phyloP scores from a whole-genome alignment of 35 echinoderm and acorn worm species.

The Heliocidaris erythrogramma region DNA sequence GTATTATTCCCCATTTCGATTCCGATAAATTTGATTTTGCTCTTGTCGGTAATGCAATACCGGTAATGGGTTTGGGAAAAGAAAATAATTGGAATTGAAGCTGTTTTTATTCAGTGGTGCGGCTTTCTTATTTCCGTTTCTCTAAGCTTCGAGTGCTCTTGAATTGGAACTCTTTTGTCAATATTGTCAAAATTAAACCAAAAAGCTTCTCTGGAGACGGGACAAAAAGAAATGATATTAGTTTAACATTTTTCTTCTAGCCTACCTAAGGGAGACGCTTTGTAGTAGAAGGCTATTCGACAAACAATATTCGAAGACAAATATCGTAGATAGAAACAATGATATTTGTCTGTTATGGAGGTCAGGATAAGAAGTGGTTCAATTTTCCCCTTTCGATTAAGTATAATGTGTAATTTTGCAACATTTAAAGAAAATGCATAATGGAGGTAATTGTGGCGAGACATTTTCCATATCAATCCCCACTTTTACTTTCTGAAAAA shows the following conservation, averaged over 20 bases:
- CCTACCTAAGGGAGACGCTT: background rate
- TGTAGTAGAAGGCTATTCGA: background rate
- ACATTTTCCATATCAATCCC: background rate
- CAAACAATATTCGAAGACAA: background rate
- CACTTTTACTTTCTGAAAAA: background rate
- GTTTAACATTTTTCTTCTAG: background rate
- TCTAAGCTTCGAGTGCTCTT: conserved; percentile 10
- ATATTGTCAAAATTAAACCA: conserved; percentile 4
- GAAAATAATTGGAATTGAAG: conserved; percentile 30
- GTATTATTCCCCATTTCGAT: background rate
- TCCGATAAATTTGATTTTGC: conserved; percentile 34
- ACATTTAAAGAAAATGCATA: background rate
- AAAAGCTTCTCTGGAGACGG: background rate
- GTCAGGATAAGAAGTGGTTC: background rate
- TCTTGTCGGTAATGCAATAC: conserved; percentile 33
- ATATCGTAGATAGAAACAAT: background rate
- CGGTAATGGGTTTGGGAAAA: conserved; percentile 34
- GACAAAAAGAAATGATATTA: background rate
- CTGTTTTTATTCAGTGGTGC: conserved; percentile 3
- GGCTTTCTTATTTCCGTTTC: background rate
- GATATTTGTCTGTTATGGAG: background rate
- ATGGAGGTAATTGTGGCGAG: background rate
- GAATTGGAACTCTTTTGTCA: conserved; percentile 17
- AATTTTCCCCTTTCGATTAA: background rate
- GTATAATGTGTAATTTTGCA: background rate